Evolutionary conservation across 2,797 vertebrate species (phyloP), one percentile per base, ranked within the genome.

Genomic region (Vespertilio murinus): DNA sequence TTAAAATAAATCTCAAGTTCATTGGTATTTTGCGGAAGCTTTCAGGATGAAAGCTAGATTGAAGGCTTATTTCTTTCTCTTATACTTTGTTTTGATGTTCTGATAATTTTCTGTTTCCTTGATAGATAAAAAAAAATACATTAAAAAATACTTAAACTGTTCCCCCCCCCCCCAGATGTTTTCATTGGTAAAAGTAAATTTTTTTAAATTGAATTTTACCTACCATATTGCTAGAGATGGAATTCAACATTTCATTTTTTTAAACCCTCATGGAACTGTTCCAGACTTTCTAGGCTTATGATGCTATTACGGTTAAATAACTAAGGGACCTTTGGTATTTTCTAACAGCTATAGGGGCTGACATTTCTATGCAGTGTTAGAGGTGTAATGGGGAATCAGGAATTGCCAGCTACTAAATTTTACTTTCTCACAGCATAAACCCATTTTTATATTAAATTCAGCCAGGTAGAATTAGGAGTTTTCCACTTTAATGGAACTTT

Each of bases 91-190:
- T 78, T 85, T 71, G 54, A 20, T 73, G 17, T 86, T 75, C 85
- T 90, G 40, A 69, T 54, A 35, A 90, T 69, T 89, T 52, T 16
- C 33, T 89, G 25, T 33, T 89, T 90, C 47, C 59, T 64, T 45
- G 16, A 73, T 28, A 88, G 45, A 81, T 65, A 30, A 61, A 82
- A 30, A 61, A 82, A 40, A 22, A 64, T 61, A 13, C 56, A 61
- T 61, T 61, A 59, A 61, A 64, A 64, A 64, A 64, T 20, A 64
- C 28, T 85, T 81, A 70, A 85, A 22, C 10, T n/a, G n/a, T n/a
- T n/a, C n/a, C n/a, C n/a, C n/a, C n/a, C n/a, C n/a, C n/a, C 90
- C 67, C 40, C 40, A 79, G 71, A 79, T 82, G 28, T 84, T 96
- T 85, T 80, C 73, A 70, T n/a, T 75, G 54, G 52, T 47, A 52